These are phyloP conservation scores for Malacoraja senta DNA, from an alignment of 2,797 vertebrate genomes.

Conservation along the genomic window DNA sequence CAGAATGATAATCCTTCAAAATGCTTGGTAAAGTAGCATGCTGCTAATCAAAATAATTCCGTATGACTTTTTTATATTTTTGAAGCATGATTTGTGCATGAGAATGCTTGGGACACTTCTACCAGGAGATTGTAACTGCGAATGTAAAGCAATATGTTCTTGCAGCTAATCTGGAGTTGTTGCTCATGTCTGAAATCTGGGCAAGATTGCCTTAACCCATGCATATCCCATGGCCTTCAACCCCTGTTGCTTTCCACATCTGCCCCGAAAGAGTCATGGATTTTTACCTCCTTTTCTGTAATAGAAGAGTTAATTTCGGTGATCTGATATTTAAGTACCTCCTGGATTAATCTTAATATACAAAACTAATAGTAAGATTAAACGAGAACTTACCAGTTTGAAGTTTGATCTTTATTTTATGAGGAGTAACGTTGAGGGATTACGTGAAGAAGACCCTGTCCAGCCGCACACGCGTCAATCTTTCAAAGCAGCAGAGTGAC, in stretches of 20 bases:
- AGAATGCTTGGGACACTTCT: neutral
- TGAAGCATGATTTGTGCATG: neutral
- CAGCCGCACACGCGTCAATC: too few relatives aligned
- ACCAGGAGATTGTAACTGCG: neutral
- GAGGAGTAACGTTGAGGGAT: too few relatives aligned
- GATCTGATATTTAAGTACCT: neutral
- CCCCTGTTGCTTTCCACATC: neutral
- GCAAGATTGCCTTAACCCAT: neutral
- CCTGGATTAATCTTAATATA: neutral
- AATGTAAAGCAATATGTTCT: neutral
- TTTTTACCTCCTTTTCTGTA: neutral
- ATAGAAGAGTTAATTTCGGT: neutral
- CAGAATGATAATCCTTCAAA: neutral
- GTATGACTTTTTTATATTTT: neutral
- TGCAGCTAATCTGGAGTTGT: neutral
- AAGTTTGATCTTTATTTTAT: too few relatives aligned
- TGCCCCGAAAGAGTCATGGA: too few relatives aligned
- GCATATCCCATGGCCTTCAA: neutral
- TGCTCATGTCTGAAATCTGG: neutral
- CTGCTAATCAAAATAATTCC: neutral
- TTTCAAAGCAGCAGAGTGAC: too few relatives aligned
- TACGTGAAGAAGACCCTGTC: too few relatives aligned
- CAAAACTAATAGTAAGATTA: too few relatives aligned
- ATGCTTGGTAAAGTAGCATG: neutral
- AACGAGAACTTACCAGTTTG: too few relatives aligned